Evolutionary conservation across 1,140 invertebrate species (phyloP).

Genomic region (Drosophila rufa): DNA sequence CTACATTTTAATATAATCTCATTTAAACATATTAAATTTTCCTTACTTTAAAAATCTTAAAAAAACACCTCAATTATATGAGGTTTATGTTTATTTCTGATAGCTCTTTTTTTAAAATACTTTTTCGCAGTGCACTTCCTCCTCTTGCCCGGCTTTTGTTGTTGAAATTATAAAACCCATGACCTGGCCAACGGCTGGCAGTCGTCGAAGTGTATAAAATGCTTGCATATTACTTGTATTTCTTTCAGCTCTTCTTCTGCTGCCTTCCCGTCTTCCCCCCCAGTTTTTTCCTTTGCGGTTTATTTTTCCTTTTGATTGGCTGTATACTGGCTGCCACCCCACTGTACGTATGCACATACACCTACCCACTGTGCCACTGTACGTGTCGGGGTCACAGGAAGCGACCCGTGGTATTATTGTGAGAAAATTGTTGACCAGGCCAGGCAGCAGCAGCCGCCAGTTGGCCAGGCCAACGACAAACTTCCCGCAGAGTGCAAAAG

Average conservation of each 20-base stretch:
- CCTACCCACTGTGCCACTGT: slow-evolving; percentile 14
- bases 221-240: slow-evolving; percentile 72
- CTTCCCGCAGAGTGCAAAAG: slow-evolving; percentile 52
- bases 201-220: slow-evolving; percentile 68
- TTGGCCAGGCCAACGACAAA: slow-evolving; percentile 42
- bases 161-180: slow-evolving; percentile 71
- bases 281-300: slow-evolving; percentile 44
- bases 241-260: slow-evolving; percentile 32
- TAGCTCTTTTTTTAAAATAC: neutral
- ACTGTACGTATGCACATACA: neutral
- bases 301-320: slow-evolving; percentile 68
- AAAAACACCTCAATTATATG: neutral
- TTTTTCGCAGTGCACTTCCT: neutral
- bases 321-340: slow-evolving; percentile 15
- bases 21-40: no score
- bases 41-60: no score
- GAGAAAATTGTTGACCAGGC: slow-evolving; percentile 56
- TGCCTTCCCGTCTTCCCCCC: slow-evolving; percentile 5
- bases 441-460: slow-evolving; percentile 18
- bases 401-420: slow-evolving; percentile 59
- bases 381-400: slow-evolving; percentile 73
- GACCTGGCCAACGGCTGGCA: slow-evolving; percentile 33
- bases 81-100: neutral
- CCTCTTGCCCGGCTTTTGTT: slow-evolving; percentile 10
- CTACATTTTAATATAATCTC: no score